These are phyloP conservation scores for Lasiurus borealis DNA, from an alignment of 2,113 vertebrate genomes.

Conservation along the genomic window DNA sequence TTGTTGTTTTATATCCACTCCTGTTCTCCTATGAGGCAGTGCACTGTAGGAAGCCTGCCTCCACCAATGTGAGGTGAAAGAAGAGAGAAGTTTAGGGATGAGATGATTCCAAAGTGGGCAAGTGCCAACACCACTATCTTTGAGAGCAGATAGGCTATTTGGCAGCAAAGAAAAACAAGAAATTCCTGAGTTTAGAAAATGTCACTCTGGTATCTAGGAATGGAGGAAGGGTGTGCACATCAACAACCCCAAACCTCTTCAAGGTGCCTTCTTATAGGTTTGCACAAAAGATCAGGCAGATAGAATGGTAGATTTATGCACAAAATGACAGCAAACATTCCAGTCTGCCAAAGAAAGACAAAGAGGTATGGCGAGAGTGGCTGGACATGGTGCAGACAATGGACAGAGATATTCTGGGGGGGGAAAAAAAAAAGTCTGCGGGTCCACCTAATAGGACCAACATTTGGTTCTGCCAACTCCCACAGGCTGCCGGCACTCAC, in stretches of 20 bases:
- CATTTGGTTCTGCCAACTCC: background rate
- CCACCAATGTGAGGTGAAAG: background rate
- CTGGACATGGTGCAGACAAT: background rate
- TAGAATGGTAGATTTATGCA: background rate
- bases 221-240: background rate
- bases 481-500: slow-evolving; percentile 86
- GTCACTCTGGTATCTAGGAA: background rate
- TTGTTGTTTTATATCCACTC: background rate
- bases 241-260: background rate
- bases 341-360: slow-evolving; percentile 29
- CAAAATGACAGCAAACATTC: slow-evolving; percentile 13
- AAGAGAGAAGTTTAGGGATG: background rate
- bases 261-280: background rate
- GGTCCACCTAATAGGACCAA: background rate
- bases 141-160: background rate
- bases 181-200: background rate
- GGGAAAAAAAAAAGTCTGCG: background rate
- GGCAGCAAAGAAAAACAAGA: background rate
- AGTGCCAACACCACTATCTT: background rate
- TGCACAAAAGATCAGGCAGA: background rate
- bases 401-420: background rate
- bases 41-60: background rate
- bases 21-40: background rate
- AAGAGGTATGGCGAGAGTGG: background rate
- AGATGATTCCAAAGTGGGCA: background rate